These are phyloP conservation scores for Sebastes hopkinsi DNA, from an alignment of 2,797 vertebrate genomes.

Conservation along the genomic window DNA sequence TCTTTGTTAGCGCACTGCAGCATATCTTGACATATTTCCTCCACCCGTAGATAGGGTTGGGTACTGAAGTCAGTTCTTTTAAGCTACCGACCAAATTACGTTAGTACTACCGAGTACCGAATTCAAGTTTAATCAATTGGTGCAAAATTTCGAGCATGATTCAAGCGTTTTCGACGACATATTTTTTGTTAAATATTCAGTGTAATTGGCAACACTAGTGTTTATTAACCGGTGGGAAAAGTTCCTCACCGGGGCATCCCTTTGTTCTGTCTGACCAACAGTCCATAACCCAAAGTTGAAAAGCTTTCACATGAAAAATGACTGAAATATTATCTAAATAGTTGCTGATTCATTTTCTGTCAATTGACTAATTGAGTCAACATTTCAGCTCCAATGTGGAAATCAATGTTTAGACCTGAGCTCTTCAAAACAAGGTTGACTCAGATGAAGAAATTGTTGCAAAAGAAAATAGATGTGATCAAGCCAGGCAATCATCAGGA, in stretches of 20 bases:
- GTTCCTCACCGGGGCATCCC: too few species aligned
- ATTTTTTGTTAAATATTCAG: neutral
- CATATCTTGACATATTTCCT: too few species aligned
- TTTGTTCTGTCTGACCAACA: neutral
- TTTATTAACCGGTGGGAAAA: too few species aligned
- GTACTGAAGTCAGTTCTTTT: too few species aligned
- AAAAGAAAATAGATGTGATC: constrained; percentile 3
- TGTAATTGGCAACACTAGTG: neutral
- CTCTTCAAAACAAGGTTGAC: constrained; percentile 1
- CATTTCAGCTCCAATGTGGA: neutral
- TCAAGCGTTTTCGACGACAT: too few species aligned
- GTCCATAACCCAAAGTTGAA: neutral
- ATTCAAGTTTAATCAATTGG: too few species aligned
- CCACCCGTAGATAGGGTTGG: too few species aligned
- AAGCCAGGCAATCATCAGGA: neutral
- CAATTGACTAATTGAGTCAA: neutral
- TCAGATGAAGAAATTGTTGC: neutral
- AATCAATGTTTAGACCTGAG: neutral
- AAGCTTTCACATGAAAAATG: neutral
- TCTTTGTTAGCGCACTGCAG: too few species aligned
- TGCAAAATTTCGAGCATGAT: neutral
- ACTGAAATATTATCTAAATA: neutral
- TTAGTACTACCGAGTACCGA: too few species aligned
- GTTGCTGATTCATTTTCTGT: neutral
- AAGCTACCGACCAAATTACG: too few species aligned